A percentile compares a stretch with the other conserved stretches of the same genome.
phyloP scores from a whole-genome alignment of 2,797 vertebrate genomes.

The Enteromius treurensis region DNA sequence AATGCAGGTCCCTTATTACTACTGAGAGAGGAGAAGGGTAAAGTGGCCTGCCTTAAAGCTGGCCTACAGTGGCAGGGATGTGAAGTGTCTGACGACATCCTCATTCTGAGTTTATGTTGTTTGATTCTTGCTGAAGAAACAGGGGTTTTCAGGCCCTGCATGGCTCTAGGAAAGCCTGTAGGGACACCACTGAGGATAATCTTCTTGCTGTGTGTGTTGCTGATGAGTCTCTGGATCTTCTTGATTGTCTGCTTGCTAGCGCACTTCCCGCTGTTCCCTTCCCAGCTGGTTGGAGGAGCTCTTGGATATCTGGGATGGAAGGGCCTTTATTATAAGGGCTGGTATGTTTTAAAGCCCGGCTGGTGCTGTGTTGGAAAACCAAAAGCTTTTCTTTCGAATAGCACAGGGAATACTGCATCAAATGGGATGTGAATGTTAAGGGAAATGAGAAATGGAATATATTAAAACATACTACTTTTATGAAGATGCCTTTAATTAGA shows the following conservation, averaged over 20 bases:
- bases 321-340: conserved; percentile 84
- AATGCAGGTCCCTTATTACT: conserved; percentile 68
- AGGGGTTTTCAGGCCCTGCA: conserved; percentile 73
- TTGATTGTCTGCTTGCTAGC: conserved; percentile 81
- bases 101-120: conserved; percentile 83
- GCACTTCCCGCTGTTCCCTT: conserved; percentile 81
- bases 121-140: conserved; percentile 83
- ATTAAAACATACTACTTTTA: not conserved
- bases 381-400: conserved; percentile 69
- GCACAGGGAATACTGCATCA: not conserved
- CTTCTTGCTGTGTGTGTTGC: conserved; percentile 80
- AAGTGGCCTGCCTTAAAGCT: conserved; percentile 75
- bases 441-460: not conserved
- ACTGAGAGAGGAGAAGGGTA: conserved; percentile 76
- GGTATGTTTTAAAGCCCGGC: conserved; percentile 71
- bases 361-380: conserved; percentile 80
- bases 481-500: not conserved
- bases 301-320: conserved; percentile 80
- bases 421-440: not conserved
- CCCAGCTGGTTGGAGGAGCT: conserved; percentile 83
- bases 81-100: conserved; percentile 80
- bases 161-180: conserved; percentile 66
- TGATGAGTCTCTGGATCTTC: conserved; percentile 81
- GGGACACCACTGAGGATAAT: conserved; percentile 74
- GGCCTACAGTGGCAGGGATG: conserved; percentile 83